Percentiles rank a stretch among this genome's conserved stretches.
Evolutionary conservation across 2,797 vertebrate species (phyloP).

Genomic region (Labroides dimidiatus): DNA sequence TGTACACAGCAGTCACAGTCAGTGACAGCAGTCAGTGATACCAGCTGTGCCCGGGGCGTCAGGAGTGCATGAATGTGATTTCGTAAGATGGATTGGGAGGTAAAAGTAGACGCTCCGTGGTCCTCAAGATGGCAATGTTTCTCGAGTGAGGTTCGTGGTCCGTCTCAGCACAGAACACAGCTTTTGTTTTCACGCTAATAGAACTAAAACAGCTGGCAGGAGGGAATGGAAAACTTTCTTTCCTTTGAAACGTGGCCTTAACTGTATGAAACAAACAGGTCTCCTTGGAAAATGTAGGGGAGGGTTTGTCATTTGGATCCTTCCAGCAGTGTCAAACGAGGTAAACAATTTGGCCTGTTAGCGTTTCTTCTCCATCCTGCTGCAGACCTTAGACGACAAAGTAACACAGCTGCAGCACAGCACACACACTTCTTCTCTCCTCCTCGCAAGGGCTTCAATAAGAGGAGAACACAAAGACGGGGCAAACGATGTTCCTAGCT

Average conservation of each 20-base stretch:
- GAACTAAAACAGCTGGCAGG: slow-evolving; percentile 55
- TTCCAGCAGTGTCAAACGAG: slow-evolving; percentile 60
- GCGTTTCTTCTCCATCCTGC: slow-evolving; percentile 53
- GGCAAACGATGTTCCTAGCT: slow-evolving; percentile 75
- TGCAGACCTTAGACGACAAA: slow-evolving; percentile 53
- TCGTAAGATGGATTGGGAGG: slow-evolving; percentile 39
- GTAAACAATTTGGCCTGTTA: slow-evolving; percentile 53
- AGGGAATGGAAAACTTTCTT: slow-evolving; percentile 40
- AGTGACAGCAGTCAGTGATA: slow-evolving; percentile 9
- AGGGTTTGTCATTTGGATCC: slow-evolving; percentile 61
- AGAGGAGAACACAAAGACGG: slow-evolving; percentile 75
- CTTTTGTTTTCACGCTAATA: slow-evolving; percentile 44
- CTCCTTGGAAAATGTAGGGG: slow-evolving; percentile 53
- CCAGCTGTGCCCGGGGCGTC: slow-evolving; percentile 48
- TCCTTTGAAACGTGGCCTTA: slow-evolving; percentile 54
- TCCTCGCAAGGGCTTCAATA: slow-evolving; percentile 75
- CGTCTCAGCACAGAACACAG: slow-evolving; percentile 56
- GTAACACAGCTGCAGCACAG: slow-evolving; percentile 54
- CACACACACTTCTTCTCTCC: slow-evolving; percentile 82
- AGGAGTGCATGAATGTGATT: slow-evolving; percentile 36
- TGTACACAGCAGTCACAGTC: slow-evolving; percentile 37
- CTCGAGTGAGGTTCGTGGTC: slow-evolving; percentile 46
- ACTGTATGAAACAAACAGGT: slow-evolving; percentile 54
- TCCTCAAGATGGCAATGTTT: slow-evolving; percentile 77
- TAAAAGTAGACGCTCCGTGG: slow-evolving; percentile 55